Evolutionary conservation across 2,113 vertebrate genomes (phyloP).

Genomic region (Cavia aperea): DNA sequence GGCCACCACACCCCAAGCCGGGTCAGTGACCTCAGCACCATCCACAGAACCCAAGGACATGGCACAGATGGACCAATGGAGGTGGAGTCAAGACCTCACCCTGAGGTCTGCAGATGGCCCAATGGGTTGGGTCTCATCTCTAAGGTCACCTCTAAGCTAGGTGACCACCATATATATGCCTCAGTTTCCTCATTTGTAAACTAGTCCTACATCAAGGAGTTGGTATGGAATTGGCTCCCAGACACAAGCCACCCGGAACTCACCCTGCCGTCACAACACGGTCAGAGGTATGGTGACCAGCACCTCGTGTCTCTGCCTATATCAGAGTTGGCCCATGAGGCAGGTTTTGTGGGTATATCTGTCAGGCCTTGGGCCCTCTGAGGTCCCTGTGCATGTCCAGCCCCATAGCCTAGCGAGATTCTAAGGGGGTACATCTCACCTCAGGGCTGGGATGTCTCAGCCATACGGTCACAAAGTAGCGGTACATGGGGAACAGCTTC

Average conservation of each 20-base stretch:
- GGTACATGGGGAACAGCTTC: constrained; percentile 62
- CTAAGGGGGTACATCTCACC: not conserved
- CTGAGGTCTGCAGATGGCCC: not conserved
- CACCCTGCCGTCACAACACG: rapidly evolving
- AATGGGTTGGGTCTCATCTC: not conserved
- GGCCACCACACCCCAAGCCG: not conserved
- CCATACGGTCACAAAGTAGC: constrained; percentile 59
- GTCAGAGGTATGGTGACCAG: not conserved
- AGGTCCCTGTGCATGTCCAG: not conserved
- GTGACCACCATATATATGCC: not conserved
- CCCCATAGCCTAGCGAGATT: not conserved
- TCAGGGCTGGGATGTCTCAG: not conserved
- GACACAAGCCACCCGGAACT: rapidly evolving
- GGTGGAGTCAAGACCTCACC: not conserved
- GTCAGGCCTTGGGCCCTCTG: no score
- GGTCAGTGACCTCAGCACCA: no score
- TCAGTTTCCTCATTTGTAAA: not conserved
- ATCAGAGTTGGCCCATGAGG: not conserved
- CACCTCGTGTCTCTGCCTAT: rapidly evolving
- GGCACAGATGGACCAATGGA: no score
- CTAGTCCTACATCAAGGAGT: rapidly evolving
- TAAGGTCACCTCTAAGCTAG: not conserved
- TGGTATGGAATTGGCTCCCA: rapidly evolving
- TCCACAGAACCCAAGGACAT: not conserved
- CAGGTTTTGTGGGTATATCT: not conserved